A percentile compares a stretch with the other conserved stretches of the same genome.
These are phyloP conservation scores for Gyps fulvus DNA, from an alignment of 2,113 vertebrate genomes.

Conservation along the genomic window DNA sequence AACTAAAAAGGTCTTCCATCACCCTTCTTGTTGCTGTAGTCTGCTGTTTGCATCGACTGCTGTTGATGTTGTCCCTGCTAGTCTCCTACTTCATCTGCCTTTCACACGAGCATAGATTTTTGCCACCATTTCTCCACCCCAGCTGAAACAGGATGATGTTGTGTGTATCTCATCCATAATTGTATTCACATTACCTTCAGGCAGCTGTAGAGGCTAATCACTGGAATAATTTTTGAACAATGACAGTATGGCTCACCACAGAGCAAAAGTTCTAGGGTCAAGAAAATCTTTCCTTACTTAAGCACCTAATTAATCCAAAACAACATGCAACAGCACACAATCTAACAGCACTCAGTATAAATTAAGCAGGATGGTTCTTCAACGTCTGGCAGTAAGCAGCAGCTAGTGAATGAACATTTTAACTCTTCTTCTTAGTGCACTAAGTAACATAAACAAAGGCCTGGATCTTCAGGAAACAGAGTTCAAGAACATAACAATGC, in stretches of 20 bases:
- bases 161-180: neutral
- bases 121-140: neutral
- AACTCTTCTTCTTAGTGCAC: neutral
- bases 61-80: neutral
- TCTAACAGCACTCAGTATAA: neutral
- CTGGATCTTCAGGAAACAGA: neutral
- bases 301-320: neutral
- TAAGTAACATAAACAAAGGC: neutral
- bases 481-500: neutral
- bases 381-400: neutral
- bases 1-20: neutral
- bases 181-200: neutral
- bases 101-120: neutral
- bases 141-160: neutral
- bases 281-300: neutral
- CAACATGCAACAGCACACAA: rapidly evolving
- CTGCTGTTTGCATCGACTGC: neutral
- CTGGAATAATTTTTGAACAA: neutral
- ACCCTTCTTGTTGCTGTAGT: neutral
- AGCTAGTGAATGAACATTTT: neutral
- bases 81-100: neutral
- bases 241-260: neutral
- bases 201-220: neutral
- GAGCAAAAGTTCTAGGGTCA: neutral
- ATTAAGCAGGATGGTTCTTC: neutral